Base-by-base conservation (phyloP, 2,797 vertebrate genomes). In the Poeciliopsis infans region DNA sequence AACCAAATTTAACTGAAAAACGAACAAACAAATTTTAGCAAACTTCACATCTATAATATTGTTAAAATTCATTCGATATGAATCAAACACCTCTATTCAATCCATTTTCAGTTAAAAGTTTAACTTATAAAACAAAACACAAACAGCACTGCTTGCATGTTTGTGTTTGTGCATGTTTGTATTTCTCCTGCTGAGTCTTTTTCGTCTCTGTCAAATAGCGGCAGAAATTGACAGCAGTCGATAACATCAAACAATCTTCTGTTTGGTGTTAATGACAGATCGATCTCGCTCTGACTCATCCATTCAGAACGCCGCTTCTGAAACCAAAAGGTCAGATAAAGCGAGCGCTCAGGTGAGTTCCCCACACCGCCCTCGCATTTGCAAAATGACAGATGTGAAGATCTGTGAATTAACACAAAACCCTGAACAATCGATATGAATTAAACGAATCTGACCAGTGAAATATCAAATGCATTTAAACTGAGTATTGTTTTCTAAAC, bases 301-400 rank as follows among this genome's bases (percentile, higher is more conserved):
- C 68, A 78, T 83, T 76, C 46, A 64, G 61, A 57, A 49, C 33
- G 51, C 33, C 12, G 74, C 33, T 61, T 59, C 43, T 71, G 31
- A 81, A 70, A 77, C 36, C 53, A 61, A 76, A 15, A 76, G 0
- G 7, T 13, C 36, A 6, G 43, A 36, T 20, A 53, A 45, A 43
- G 39, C 39, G 39, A 49, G 25, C 59, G 43, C 36, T 75, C 31
- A 10, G 28, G 46, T 77, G 47, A 76, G 70, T 81, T 78, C 39
- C 72, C 73, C 25, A 39, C 4, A 33, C 23, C 47, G 16, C 74
- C 79, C 61, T 78, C 53, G 36, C 23, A 41, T 70, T 87, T 72
- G 81, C 76, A 5, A 51, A 73, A 85, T 83, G 31, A 82, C 36
- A 66, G 28, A 11, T 57, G 47, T 51, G 15, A 66, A 45, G 13